Conservation (phyloP, 2,113 vertebrate species). For the Chloroceryle aenea region DNA sequence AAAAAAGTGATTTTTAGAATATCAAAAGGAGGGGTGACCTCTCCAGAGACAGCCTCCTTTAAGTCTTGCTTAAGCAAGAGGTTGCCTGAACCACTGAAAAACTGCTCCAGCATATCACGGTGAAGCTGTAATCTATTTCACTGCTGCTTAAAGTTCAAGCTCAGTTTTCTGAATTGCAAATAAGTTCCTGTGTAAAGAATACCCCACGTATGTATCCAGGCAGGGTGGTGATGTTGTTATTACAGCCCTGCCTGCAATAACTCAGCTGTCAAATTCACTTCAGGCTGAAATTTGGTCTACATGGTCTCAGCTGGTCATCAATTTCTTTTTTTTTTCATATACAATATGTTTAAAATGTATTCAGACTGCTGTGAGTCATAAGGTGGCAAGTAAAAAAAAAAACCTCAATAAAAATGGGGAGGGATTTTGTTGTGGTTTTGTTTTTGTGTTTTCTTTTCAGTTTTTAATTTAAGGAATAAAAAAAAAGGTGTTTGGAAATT, state of each 20-base stretch:
- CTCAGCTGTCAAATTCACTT: constrained; percentile 56
- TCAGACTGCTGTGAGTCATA: not conserved
- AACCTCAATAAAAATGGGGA: too few species aligned
- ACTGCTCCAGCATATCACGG: not conserved
- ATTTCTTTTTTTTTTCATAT: not conserved
- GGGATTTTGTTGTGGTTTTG: too few species aligned
- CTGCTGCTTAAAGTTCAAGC: constrained; percentile 33
- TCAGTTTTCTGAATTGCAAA: constrained; percentile 55
- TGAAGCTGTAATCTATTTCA: constrained; percentile 7
- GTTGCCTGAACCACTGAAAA: not conserved
- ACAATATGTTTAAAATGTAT: not conserved
- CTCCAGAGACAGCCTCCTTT: not conserved
- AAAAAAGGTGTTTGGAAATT: not conserved
- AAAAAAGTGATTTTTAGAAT: not conserved
- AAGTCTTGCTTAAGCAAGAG: not conserved
- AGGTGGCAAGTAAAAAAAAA: not conserved
- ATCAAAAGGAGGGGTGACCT: not conserved
- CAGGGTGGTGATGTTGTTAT: constrained; percentile 51
- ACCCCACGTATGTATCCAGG: constrained; percentile 5
- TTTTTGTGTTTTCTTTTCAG: too few species aligned
- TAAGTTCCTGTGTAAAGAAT: constrained; percentile 45
- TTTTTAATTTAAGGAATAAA: not conserved
- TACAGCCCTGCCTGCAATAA: constrained; percentile 62
- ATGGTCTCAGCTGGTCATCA: not conserved
- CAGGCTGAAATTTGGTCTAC: constrained; percentile 26